phyloP scores from a whole-genome alignment of 2,888 invertebrate genomes.

The Theristus sp. region DNA sequence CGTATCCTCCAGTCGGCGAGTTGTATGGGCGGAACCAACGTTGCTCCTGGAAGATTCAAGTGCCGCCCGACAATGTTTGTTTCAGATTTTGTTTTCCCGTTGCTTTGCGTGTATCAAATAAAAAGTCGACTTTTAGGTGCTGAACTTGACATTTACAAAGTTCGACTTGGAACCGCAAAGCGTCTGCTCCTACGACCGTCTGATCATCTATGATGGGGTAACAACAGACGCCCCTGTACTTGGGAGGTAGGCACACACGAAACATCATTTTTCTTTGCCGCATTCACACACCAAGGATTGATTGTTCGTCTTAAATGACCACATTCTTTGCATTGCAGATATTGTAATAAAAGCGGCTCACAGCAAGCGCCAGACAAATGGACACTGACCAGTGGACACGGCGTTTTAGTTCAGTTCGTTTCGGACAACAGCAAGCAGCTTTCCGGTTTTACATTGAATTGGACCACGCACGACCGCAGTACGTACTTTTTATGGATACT shows the following conservation, averaged over 20 bases:
- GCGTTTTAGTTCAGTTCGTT: background rate
- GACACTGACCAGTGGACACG: background rate
- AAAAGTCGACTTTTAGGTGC: no score
- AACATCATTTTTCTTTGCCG: no score
- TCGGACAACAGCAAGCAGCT: background rate
- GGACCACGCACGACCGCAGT: background rate
- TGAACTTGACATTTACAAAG: conserved; percentile 56
- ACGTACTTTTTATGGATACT: background rate
- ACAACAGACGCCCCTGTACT: no score
- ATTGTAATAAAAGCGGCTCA: no score
- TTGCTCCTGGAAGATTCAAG: background rate
- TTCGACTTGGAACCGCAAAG: conserved; percentile 49
- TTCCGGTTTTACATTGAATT: background rate
- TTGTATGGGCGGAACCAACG: background rate
- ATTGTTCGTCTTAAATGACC: no score
- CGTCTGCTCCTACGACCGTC: conserved; percentile 35
- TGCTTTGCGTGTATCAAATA: no score
- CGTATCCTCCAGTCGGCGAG: background rate
- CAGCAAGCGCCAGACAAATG: conserved; percentile 30
- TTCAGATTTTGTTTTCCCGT: no score
- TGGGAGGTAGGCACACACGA: no score
- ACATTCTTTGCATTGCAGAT: no score
- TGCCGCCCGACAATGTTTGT: no score
- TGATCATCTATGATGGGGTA: conserved; percentile 70
- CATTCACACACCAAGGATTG: no score